These are phyloP conservation scores for Enteromius anoplus DNA, from an alignment of 2,797 vertebrate genomes.

Conservation along the genomic window DNA sequence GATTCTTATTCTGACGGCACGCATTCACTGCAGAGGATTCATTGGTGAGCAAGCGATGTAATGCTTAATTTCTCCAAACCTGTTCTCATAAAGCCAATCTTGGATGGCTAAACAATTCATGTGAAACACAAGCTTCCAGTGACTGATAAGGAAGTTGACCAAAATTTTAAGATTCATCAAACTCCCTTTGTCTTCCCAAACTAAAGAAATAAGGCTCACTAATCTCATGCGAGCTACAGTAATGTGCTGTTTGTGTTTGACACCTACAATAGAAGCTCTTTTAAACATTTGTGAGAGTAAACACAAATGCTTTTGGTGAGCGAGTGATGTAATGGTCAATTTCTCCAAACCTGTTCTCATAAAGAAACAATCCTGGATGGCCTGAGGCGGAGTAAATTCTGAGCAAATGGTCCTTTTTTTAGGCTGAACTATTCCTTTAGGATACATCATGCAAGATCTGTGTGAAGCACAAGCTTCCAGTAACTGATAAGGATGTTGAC, in stretches of 20 bases:
- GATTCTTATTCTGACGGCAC: neutral
- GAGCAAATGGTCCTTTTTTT: neutral
- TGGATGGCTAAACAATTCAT: neutral
- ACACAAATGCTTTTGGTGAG: constrained; percentile 38
- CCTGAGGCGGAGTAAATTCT: neutral
- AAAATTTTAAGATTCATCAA: neutral
- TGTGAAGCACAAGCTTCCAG: neutral
- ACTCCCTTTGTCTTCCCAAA: neutral
- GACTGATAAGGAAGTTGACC: neutral
- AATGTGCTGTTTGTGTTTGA: constrained; percentile 50
- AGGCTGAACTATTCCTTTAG: neutral
- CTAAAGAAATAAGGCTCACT: neutral
- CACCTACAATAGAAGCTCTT: constrained; percentile 57
- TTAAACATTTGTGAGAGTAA: constrained; percentile 43
- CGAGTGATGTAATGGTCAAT: neutral
- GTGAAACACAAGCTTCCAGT: neutral
- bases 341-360: neutral
- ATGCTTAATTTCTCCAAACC: neutral
- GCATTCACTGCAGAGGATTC: neutral
- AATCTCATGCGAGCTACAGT: neutral
- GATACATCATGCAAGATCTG: neutral
- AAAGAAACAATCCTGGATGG: neutral
- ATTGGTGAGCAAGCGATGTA: neutral
- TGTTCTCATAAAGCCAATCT: too few species aligned
- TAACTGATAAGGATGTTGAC: neutral